Evolutionary conservation across 2,797 vertebrate genomes (phyloP).

Genomic region (Pelochelys cantorii): DNA sequence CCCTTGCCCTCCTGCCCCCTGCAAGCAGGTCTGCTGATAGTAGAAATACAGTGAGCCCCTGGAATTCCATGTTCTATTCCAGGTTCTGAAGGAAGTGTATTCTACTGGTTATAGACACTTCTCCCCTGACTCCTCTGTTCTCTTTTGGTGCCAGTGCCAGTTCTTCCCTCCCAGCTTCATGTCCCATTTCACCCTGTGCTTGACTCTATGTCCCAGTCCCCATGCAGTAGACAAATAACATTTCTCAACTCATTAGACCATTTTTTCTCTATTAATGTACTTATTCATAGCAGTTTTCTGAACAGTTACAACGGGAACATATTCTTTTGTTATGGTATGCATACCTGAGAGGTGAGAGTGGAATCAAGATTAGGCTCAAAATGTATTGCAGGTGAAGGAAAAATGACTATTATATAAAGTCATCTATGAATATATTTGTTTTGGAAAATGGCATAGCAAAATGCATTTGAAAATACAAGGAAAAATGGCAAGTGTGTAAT

Average conservation of each 20-base stretch:
- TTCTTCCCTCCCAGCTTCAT: background rate
- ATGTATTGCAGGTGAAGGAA: background rate
- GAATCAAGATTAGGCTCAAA: background rate
- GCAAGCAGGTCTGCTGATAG: background rate
- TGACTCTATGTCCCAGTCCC: background rate
- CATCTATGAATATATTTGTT: background rate
- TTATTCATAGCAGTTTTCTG: background rate
- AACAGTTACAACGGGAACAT: background rate
- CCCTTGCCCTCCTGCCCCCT: no score
- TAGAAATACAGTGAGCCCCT: background rate
- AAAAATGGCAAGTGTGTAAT: background rate
- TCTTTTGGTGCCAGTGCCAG: accelerated
- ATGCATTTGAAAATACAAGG: background rate
- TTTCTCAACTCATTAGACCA: background rate
- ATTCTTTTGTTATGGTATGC: background rate
- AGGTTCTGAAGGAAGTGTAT: background rate
- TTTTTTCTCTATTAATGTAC: constrained; percentile 40
- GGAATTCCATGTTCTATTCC: background rate
- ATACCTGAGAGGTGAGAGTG: background rate
- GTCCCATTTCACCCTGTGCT: background rate
- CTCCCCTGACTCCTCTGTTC: accelerated
- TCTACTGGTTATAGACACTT: background rate
- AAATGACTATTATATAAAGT: background rate
- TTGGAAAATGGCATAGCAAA: background rate
- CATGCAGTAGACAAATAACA: background rate